phyloP scores from a whole-genome alignment of 2,113 vertebrate genomes.

The Catharus fuscescens region DNA sequence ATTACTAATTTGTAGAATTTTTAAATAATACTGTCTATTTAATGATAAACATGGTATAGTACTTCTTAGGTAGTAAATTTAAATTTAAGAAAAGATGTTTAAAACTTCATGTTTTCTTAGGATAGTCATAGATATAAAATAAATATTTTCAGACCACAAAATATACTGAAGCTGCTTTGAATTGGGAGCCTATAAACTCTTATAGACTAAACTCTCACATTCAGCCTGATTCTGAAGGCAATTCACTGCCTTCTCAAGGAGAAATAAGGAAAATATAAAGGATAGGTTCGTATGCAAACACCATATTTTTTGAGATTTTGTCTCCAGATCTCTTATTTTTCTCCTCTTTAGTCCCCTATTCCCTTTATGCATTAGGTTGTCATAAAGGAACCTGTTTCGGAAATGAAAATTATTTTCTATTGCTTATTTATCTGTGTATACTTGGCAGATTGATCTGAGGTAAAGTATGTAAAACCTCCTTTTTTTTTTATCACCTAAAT shows the following conservation, averaged over 20 bases:
- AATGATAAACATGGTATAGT: background rate
- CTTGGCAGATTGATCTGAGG: background rate
- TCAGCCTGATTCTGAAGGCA: background rate
- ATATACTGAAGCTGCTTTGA: background rate
- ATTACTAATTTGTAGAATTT: background rate
- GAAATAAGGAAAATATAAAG: background rate
- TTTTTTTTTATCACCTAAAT: background rate
- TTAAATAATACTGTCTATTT: background rate
- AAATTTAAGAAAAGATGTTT: background rate
- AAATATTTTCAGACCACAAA: background rate
- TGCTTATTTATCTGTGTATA: background rate
- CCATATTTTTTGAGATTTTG: background rate
- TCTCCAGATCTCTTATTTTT: background rate
- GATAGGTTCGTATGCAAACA: background rate
- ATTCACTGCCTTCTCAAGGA: background rate
- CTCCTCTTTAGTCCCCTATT: background rate
- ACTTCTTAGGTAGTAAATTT: background rate
- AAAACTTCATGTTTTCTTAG: background rate
- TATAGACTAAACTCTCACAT: background rate
- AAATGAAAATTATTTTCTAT: background rate
- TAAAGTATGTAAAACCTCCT: background rate
- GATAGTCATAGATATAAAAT: background rate
- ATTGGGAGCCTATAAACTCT: background rate
- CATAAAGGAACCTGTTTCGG: background rate
- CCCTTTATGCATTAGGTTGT: background rate